Conservation (phyloP, 2,113 vertebrate genomes). For the Crotalus tigris region DNA sequence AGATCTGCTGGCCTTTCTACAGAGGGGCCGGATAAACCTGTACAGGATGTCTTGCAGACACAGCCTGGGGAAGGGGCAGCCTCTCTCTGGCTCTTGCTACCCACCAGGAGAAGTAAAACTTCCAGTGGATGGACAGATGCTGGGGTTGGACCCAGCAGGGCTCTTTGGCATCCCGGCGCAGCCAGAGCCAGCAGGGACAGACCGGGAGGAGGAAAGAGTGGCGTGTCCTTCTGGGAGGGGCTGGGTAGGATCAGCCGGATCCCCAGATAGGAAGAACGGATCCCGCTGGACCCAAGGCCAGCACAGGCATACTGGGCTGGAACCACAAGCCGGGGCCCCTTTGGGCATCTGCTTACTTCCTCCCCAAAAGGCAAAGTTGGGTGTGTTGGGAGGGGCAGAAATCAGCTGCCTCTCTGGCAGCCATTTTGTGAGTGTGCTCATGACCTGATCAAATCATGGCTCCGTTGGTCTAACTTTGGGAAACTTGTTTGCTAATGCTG, state of each 20-base stretch:
- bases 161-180: not conserved
- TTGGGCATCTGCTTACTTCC: not conserved
- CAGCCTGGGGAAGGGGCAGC: not conserved
- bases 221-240: not conserved
- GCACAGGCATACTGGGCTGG: not conserved
- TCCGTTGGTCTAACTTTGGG: not conserved
- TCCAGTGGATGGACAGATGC: not conserved
- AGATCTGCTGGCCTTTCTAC: not conserved
- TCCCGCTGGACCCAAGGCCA: not conserved
- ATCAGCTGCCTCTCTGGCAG: not conserved
- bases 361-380: not conserved
- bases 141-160: not conserved
- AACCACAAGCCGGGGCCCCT: not conserved
- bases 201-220: not conserved
- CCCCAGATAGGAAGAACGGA: not conserved
- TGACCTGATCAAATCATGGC: not conserved
- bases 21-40: not conserved
- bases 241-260: not conserved
- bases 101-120: not conserved
- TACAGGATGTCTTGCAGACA: fast-evolving
- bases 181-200: not conserved
- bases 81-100: not conserved
- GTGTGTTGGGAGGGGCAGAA: not conserved
- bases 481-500: not conserved
- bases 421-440: not conserved